Conservation (phyloP, 2,113 vertebrate species). For the Anoplopoma fimbria region DNA sequence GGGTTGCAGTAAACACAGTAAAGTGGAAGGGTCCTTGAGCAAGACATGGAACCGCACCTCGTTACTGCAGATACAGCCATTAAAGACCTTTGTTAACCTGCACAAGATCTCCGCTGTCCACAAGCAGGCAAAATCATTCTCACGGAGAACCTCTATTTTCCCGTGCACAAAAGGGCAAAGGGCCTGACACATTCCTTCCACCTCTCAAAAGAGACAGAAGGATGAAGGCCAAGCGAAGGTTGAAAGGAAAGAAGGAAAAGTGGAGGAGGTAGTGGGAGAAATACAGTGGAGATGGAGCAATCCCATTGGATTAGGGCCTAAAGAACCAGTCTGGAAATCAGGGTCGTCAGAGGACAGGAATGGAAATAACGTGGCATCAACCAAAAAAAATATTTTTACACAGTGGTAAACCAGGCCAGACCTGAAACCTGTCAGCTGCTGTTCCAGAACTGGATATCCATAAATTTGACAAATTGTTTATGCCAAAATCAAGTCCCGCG, state of each 20-base stretch:
- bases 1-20: no score
- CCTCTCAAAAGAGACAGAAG: conserved; percentile 35
- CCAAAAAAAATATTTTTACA: neutral
- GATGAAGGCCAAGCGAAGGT: conserved; percentile 22
- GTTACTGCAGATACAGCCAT: neutral
- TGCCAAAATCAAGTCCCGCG: no score
- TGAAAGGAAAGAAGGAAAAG: conserved; percentile 44
- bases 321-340: conserved; percentile 59
- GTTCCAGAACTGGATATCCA: neutral
- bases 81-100: neutral
- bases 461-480: neutral
- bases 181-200: conserved; percentile 71
- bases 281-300: conserved; percentile 62
- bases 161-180: conserved; percentile 25
- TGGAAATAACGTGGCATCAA: conserved; percentile 59
- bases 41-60: neutral
- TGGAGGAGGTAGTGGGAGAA: conserved; percentile 58
- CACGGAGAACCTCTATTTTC: conserved; percentile 21
- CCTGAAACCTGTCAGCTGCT: neutral
- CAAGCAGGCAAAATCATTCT: neutral
- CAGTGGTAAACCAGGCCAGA: neutral
- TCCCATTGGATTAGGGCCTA: conserved; percentile 51
- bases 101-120: neutral
- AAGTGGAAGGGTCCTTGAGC: neutral
- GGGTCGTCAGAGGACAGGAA: conserved; percentile 55